Base-by-base conservation (phyloP, 2,113 vertebrate species). In the Odocoileus virginianus region DNA sequence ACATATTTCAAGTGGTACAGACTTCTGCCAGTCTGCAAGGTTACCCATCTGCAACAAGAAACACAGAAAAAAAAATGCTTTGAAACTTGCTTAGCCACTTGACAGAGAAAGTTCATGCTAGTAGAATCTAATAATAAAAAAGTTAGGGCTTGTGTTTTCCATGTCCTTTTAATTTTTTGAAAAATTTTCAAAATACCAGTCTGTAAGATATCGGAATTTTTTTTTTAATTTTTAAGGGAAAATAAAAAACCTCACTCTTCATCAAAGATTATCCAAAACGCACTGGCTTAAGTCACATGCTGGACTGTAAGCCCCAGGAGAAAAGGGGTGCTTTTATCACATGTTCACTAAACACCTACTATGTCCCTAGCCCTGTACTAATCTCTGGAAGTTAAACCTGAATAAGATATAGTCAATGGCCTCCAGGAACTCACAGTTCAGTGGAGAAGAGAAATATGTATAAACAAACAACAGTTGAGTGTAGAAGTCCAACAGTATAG, bases 401-500 rank as follows among this genome's bases (percentile, higher is more conserved):
- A 93, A 40, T 19, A 64, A 36, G 55, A 87, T 9, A 60, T 8
- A 96, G 33, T 61, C 8, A 57, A 28, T 25, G 33, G 27, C 16
- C 52, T 94, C 36, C 57, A 76, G 52, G 58, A 98, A 90, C 27
- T 85, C 87, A 88, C 15, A 92, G 74, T 55, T 96, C 58, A 90
- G 13, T 84, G 58, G 33, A 94, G 55, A 57, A 89, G 15, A 95
- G 28, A 76, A 71, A 55, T 0, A 14, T 28, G 58, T 40, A 45
- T 58, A 90, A 96, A 25, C 16, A 87, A 95, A 92, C 10, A n/a
- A 58, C 21, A 82, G 9, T 4, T 43, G 23, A 47, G 17, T 81
- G 6, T 60, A 30, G 50, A 81, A 91, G 54, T 88, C 54, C 64
- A 86, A 45, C 16, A 67, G 45, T n/a, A 47, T 40, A 78, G 50